Evolutionary conservation across 2,797 vertebrate species (phyloP), one percentile per base, ranked within the genome.

Genomic region (Poeciliopsis infans): DNA sequence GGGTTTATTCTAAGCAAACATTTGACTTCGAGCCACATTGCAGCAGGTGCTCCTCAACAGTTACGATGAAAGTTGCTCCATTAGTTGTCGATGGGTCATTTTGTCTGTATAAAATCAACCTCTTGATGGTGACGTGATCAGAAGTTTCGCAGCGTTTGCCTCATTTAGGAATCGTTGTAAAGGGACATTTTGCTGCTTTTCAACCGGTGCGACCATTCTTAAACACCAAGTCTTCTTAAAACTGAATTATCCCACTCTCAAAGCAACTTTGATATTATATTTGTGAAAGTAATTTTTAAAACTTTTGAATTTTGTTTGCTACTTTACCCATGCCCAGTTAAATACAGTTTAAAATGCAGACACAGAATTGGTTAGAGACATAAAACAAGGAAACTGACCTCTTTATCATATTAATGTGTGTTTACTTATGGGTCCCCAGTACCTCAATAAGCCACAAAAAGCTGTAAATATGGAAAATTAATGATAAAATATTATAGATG

Each of bases 41-140:
- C 31, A 79, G 47, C 66, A 81, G 47, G 18, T 53, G 73, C 77
- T 77, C 82, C 25, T 28, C 31, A 55, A 6, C 5, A 36, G 11
- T 13, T 31, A 8, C 2, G 43, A 72, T 47, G 72, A 39, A 43
- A 36, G 2, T 74, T 36, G 78, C 46, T 13, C 39, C 36, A 69
- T 5, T 13, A 69, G 66, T n/a, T 69, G 39, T 25, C 13, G 36
- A 25, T 25, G 23, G 31, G 31, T 61, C 59, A 61, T 61, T 61
- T 61, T 33, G 2, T 61, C 15, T 36, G 31, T 64, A 20, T 36
- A 66, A 43, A 69, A 43, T 43, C 10, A 69, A 43, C 66, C 23
- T 43, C 23, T 25, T 69, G 36, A n/a, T n/a, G 11, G 23, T 43
- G 66, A 69, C 6, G 39, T 43, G 39, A 43, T 41, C 36, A 68